Percentiles rank a stretch among this genome's conserved stretches.
phyloP scores from a whole-genome alignment of 2,888 invertebrate genomes.

The Hirtodrosophila cameraria region DNA sequence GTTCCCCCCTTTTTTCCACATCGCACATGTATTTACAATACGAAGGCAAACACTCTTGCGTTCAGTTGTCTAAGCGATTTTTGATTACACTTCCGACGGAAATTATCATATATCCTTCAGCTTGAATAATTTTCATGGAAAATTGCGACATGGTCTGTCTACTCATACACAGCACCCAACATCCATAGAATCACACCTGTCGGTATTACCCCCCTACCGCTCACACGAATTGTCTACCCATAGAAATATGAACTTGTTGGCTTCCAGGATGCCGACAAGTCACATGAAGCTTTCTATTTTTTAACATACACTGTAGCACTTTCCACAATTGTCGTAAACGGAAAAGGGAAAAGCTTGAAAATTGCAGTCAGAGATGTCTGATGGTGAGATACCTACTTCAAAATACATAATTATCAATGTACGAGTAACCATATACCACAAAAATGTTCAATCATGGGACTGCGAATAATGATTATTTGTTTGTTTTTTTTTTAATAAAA shows the following conservation, averaged over 20 bases:
- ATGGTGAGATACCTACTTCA: neutral
- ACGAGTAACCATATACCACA: no score
- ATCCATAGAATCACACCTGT: constrained; percentile 29
- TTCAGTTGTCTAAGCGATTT: constrained; percentile 84
- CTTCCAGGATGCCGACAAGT: constrained; percentile 20
- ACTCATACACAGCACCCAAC: constrained; percentile 19
- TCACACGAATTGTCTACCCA: neutral
- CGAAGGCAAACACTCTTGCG: constrained; percentile 36
- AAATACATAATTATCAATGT: no score
- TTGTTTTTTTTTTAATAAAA: no score
- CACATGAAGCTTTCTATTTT: constrained; percentile 1
- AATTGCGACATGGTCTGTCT: constrained; percentile 59
- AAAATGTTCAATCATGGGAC: no score
- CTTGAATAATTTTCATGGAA: constrained; percentile 84
- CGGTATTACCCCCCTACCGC: constrained; percentile 3
- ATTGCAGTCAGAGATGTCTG: neutral
- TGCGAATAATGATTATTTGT: no score
- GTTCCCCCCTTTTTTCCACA: constrained; percentile 9
- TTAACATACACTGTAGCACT: neutral
- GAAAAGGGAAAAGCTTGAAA: neutral
- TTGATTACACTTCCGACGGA: constrained; percentile 85
- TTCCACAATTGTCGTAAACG: neutral
- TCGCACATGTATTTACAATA: constrained; percentile 27
- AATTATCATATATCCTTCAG: constrained; percentile 85
- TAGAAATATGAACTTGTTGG: constrained; percentile 10